Conservation (phyloP, 2,113 vertebrate species). For the Etheostoma spectabile region DNA sequence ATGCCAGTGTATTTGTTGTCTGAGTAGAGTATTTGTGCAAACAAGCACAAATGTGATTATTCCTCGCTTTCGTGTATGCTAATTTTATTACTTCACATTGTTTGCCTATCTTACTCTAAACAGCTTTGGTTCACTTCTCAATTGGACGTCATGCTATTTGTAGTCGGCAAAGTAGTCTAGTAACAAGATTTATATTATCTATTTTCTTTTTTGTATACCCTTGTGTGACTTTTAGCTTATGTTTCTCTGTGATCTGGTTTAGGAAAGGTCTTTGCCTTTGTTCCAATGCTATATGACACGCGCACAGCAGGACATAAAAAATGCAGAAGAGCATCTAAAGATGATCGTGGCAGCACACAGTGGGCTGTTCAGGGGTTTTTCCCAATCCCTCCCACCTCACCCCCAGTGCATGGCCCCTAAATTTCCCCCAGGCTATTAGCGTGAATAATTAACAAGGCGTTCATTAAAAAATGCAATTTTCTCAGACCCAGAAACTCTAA, state of each 20-base stretch:
- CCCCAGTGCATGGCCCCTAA: slow-evolving; percentile 48
- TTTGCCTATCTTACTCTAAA: slow-evolving; percentile 68
- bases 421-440: slow-evolving; percentile 52
- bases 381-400: slow-evolving; percentile 39
- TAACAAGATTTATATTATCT: slow-evolving; percentile 25
- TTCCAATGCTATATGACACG: slow-evolving; percentile 47
- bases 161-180: slow-evolving; percentile 16
- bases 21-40: slow-evolving; percentile 64
- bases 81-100: slow-evolving; percentile 81
- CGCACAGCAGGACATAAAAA: slow-evolving; percentile 63
- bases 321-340: slow-evolving; percentile 66
- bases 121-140: slow-evolving; percentile 62
- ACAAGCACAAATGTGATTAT: slow-evolving; percentile 79
- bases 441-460: slow-evolving; percentile 69
- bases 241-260: slow-evolving; percentile 25
- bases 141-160: slow-evolving; percentile 19
- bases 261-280: slow-evolving; percentile 20
- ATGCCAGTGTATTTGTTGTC: slow-evolving; percentile 64
- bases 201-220: slow-evolving; percentile 5
- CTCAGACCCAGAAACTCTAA: slow-evolving; percentile 42
- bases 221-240: slow-evolving; percentile 52
- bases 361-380: slow-evolving; percentile 67
- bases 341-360: slow-evolving; percentile 54
- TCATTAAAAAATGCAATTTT: slow-evolving; percentile 67
- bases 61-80: slow-evolving; percentile 73